A percentile compares a stretch with the other conserved stretches of the same genome.
Conservation (phyloP, 2,888 invertebrate species). For the Oscheius sp. region DNA sequence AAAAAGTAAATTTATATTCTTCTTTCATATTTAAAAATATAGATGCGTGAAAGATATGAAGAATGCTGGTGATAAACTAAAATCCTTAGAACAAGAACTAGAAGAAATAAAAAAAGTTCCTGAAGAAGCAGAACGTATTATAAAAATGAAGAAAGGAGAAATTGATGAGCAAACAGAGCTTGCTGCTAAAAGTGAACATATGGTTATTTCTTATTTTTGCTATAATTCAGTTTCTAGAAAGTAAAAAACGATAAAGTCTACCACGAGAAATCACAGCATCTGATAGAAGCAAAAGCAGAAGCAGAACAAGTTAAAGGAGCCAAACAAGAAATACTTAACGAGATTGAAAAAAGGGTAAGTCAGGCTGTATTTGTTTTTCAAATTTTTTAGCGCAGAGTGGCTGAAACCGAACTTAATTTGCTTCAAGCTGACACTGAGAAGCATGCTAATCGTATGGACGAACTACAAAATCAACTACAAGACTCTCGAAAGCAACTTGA, state of each 20-base stretch:
- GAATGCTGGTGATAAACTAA: not conserved
- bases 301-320: constrained; percentile 30
- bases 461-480: not conserved
- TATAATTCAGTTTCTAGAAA: no score
- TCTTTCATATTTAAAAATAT: not conserved
- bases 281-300: constrained; percentile 10
- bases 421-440: constrained; percentile 55
- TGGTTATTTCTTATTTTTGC: no score
- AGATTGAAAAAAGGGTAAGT: not conserved
- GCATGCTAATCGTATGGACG: constrained; percentile 42
- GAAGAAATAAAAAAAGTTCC: constrained; percentile 39
- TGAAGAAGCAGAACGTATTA: constrained; percentile 44
- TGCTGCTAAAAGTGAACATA: no score
- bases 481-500: not conserved
- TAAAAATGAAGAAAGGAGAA: constrained; percentile 43
- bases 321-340: constrained; percentile 37
- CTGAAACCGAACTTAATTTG: constrained; percentile 75
- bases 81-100: constrained; percentile 27
- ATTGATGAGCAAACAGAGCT: constrained; percentile 75
- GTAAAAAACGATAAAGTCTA: no score
- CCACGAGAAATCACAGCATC: constrained; percentile 1
- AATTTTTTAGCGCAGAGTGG: constrained; percentile 9
- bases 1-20: constrained; percentile 45
- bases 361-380: not conserved
- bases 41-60: constrained; percentile 23